Percentiles rank a stretch among this genome's conserved stretches.
These are phyloP conservation scores for Tinamus guttatus DNA, from an alignment of 2,113 vertebrate genomes.

Conservation along the genomic window DNA sequence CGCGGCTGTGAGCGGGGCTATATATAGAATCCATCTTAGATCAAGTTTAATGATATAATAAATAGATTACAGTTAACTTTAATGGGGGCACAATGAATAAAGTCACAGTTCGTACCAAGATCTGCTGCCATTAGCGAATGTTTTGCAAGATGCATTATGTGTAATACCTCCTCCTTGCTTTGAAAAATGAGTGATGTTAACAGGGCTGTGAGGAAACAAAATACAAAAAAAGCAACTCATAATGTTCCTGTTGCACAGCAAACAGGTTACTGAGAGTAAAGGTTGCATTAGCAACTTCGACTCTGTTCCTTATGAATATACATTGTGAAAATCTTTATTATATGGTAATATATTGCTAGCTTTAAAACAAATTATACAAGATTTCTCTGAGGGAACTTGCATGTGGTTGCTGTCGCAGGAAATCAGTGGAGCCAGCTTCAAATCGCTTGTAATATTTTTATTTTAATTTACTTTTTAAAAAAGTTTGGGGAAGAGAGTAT, in stretches of 20 bases:
- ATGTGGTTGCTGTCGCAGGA: not conserved
- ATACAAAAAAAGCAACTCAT: not conserved
- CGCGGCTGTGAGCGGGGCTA: slow-evolving; percentile 34
- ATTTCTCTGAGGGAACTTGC: slow-evolving; percentile 32
- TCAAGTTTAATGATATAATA: slow-evolving; percentile 71
- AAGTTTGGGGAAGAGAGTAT: not conserved
- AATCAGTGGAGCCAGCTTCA: not conserved
- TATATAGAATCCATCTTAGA: slow-evolving; percentile 65
- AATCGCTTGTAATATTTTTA: not conserved
- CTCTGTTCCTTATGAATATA: slow-evolving; percentile 8
- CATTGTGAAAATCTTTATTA: slow-evolving; percentile 7
- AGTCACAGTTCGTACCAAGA: not conserved
- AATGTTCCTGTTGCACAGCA: not conserved
- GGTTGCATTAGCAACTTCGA: slow-evolving; percentile 19
- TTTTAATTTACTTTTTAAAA: slow-evolving; percentile 28
- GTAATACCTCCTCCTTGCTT: not conserved
- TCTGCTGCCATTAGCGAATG: slow-evolving; percentile 18
- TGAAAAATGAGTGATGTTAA: slow-evolving; percentile 28
- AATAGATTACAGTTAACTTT: slow-evolving; percentile 69
- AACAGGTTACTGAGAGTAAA: not conserved
- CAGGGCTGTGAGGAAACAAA: not conserved
- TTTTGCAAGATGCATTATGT: slow-evolving; percentile 6
- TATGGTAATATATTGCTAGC: not conserved
- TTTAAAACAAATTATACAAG: slow-evolving; percentile 39
- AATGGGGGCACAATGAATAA: slow-evolving; percentile 56